Percentiles rank a stretch among this genome's conserved stretches.
Conservation (phyloP, 2,797 vertebrate species). For the Discoglossus pictus region DNA sequence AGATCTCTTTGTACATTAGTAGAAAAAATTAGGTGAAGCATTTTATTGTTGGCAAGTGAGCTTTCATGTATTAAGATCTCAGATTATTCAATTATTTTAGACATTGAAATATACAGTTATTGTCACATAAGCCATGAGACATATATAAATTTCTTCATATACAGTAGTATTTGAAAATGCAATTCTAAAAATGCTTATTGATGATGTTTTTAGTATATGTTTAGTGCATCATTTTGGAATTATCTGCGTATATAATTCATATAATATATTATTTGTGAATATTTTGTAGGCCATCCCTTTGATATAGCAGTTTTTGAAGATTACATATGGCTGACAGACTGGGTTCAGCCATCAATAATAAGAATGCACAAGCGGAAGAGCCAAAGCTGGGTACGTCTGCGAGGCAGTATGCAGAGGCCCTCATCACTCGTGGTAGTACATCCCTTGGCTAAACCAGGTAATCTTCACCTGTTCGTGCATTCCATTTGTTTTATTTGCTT, state of each 20-base stretch:
- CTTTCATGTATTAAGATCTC: too few species aligned
- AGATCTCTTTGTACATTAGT: too few species aligned
- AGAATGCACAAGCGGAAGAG: conserved; percentile 84
- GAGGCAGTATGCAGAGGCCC: conserved; percentile 80
- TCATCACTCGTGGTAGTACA: conserved; percentile 86
- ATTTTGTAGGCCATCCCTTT: conserved; percentile 80
- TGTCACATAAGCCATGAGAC: too few species aligned
- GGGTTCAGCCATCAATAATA: conserved; percentile 73
- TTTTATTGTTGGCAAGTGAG: too few species aligned
- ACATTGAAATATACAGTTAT: too few species aligned
- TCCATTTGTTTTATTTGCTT: not conserved
- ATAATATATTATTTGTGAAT: conserved; percentile 25
- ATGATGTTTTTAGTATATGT: too few species aligned
- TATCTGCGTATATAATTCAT: not conserved
- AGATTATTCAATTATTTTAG: too few species aligned
- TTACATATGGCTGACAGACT: conserved; percentile 86
- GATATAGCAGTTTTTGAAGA: conserved; percentile 86
- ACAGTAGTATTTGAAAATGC: too few species aligned
- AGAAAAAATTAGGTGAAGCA: too few species aligned
- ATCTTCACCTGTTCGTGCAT: not conserved
- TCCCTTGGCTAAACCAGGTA: conserved; percentile 92
- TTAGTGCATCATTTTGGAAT: too few species aligned
- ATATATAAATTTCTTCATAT: too few species aligned
- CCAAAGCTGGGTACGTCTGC: conserved; percentile 73
- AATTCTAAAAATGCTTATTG: too few species aligned